Evolutionary conservation across 2,113 vertebrate genomes (phyloP).

Genomic region (Fregetta grallaria): DNA sequence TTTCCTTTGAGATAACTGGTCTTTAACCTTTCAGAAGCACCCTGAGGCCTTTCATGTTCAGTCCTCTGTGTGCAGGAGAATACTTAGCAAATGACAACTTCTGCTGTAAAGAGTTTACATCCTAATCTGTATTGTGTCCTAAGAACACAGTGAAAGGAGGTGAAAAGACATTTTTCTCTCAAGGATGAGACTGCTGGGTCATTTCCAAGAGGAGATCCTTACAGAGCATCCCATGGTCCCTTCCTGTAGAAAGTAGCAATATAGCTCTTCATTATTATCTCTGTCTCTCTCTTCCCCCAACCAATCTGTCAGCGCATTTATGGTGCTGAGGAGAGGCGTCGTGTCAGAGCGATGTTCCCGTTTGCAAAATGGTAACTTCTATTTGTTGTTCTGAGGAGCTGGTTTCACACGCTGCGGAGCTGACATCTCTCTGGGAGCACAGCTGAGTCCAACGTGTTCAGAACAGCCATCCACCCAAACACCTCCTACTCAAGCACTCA

Average conservation of each 20-base stretch:
- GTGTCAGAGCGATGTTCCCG: slow-evolving; percentile 59
- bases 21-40: background rate
- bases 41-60: background rate
- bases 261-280: background rate
- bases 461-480: slow-evolving; percentile 62
- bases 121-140: background rate
- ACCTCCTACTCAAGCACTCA: slow-evolving; percentile 25
- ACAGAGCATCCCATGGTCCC: slow-evolving; percentile 23
- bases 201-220: slow-evolving; percentile 46
- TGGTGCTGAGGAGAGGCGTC: slow-evolving; percentile 53
- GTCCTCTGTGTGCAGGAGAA: background rate
- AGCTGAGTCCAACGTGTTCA: slow-evolving; percentile 68
- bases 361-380: slow-evolving; percentile 72
- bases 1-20: background rate
- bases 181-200: background rate
- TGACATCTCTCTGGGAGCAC: slow-evolving; percentile 42
- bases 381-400: slow-evolving; percentile 73
- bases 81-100: background rate
- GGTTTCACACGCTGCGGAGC: slow-evolving; percentile 62
- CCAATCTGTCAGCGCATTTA: slow-evolving; percentile 60
- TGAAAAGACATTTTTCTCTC: background rate
- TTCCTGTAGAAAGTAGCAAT: slow-evolving; percentile 12
- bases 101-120: background rate
- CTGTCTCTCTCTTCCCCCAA: slow-evolving; percentile 63
- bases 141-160: background rate